Conservation (phyloP, 2,888 invertebrate species). For the Tetranychus piercei region DNA sequence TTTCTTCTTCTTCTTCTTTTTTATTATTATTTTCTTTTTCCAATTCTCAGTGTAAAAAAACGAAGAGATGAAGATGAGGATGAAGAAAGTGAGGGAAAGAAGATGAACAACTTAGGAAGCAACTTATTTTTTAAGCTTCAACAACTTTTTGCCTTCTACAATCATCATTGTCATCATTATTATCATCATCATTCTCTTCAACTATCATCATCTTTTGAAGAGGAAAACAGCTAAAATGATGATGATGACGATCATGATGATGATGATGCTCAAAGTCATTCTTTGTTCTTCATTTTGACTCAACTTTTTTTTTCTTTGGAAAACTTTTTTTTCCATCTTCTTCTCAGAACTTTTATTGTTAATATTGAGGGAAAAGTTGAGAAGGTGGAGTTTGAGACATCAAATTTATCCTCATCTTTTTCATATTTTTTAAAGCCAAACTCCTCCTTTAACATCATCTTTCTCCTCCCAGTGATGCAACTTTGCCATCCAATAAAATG, state of each 20-base stretch:
- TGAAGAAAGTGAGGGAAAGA: background rate
- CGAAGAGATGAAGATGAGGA: background rate
- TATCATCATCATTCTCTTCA: background rate
- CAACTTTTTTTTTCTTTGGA: background rate
- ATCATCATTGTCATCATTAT: too few relatives aligned
- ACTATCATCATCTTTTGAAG: background rate
- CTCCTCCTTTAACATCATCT: background rate
- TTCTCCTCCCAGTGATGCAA: background rate
- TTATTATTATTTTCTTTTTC: too few relatives aligned
- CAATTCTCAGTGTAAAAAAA: background rate
- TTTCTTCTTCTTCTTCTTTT: background rate
- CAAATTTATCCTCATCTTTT: background rate
- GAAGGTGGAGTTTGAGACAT: background rate
- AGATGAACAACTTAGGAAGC: background rate
- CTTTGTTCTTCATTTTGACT: background rate
- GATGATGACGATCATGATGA: too few relatives aligned
- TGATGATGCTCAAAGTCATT: background rate
- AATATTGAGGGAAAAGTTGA: background rate
- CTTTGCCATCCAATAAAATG: background rate
- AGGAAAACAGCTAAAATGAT: too few relatives aligned
- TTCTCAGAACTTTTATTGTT: background rate
- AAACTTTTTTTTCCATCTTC: background rate
- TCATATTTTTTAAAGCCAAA: background rate
- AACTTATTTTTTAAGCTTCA: conserved; percentile 1
- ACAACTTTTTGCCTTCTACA: background rate